Percentiles rank a stretch among this genome's conserved stretches.
These are phyloP conservation scores for Eulemur rufifrons DNA, from an alignment of 2,113 vertebrate species.

Conservation along the genomic window DNA sequence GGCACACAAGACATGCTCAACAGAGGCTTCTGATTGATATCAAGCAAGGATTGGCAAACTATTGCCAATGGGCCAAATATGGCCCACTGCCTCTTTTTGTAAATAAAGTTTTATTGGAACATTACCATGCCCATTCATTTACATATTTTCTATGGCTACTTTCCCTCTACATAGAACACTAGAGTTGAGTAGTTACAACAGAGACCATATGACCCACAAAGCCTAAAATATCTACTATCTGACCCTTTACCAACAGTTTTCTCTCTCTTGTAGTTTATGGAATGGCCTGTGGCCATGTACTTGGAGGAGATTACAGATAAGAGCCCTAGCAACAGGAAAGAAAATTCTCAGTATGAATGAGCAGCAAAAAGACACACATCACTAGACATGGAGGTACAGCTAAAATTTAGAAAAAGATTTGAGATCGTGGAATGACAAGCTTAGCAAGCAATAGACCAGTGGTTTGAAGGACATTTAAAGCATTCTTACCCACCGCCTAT, in stretches of 20 bases:
- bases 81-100: not conserved
- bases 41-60: conserved; percentile 14
- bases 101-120: conserved; percentile 45
- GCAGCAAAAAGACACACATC: not conserved
- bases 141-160: conserved; percentile 8
- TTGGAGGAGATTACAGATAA: not conserved
- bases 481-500: not conserved
- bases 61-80: not conserved
- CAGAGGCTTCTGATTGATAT: conserved; percentile 6
- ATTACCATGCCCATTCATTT: not conserved
- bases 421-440: not conserved
- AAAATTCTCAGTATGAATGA: conserved; percentile 38
- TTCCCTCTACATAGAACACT: not conserved
- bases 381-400: not conserved
- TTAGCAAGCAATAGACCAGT: not conserved
- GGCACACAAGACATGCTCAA: conserved; percentile 2
- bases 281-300: not conserved
- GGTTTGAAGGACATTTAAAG: conserved; percentile 15
- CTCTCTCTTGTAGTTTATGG: conserved; percentile 34
- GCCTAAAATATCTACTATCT: conserved; percentile 43
- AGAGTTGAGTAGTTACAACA: not conserved
- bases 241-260: conserved; percentile 27
- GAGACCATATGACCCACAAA: not conserved
- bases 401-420: conserved; percentile 32
- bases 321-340: not conserved